phyloP scores from a whole-genome alignment of 2,888 invertebrate species.

The Athetis lepigone region DNA sequence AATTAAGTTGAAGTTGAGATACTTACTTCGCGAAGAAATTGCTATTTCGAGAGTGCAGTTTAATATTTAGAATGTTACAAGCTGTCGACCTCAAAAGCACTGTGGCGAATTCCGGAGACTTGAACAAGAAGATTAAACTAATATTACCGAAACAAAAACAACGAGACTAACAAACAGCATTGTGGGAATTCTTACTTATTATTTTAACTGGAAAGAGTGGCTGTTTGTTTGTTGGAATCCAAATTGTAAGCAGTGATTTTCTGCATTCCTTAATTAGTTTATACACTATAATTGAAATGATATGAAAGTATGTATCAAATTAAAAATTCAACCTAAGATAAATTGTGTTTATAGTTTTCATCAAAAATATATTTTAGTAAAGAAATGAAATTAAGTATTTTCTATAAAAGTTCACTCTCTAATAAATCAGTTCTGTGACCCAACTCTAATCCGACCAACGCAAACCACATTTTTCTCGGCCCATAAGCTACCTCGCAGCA shows the following conservation, averaged over 20 bases:
- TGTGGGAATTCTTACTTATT: constrained; percentile 8
- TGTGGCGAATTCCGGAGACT: constrained; percentile 30
- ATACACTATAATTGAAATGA: not conserved
- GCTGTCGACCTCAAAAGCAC: constrained; percentile 62
- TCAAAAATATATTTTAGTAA: not conserved
- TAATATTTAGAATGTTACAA: constrained; percentile 67
- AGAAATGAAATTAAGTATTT: not conserved
- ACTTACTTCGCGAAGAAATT: constrained; percentile 59
- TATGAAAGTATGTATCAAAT: not conserved
- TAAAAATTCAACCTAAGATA: not conserved
- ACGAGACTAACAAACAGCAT: constrained; percentile 10
- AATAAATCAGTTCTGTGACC: constrained; percentile 33
- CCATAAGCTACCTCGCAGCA: constrained; percentile 24
- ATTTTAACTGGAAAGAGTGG: constrained; percentile 8
- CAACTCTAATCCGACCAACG: constrained; percentile 27
- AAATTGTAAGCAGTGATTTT: not conserved
- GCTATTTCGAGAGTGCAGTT: constrained; percentile 63
- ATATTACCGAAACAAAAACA: constrained; percentile 42
- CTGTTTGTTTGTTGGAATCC: not conserved
- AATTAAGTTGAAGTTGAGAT: constrained; percentile 64
- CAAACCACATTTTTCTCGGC: constrained; percentile 40
- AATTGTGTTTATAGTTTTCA: not conserved
- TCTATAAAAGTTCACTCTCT: not conserved
- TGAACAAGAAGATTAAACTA: constrained; percentile 51
- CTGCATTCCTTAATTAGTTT: not conserved